Evolutionary conservation across 2,113 vertebrate genomes (phyloP).

Genomic region (Campylorhamphus procurvoides): DNA sequence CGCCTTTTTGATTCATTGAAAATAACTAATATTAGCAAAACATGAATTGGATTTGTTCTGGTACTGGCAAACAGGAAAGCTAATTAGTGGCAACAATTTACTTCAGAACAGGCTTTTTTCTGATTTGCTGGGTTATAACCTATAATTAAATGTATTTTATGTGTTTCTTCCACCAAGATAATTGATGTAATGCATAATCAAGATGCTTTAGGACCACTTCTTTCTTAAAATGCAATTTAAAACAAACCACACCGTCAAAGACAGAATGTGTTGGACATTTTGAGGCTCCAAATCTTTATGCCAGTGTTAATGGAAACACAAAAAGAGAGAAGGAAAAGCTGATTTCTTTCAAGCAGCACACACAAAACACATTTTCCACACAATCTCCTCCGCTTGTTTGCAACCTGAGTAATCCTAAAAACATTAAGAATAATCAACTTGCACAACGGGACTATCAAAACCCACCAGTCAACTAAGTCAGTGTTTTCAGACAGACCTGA

Average conservation of each 20-base stretch:
- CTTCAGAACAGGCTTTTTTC: conserved; percentile 71
- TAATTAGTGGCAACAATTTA: conserved; percentile 78
- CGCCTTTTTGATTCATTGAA: conserved; percentile 31
- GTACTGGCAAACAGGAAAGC: conserved; percentile 65
- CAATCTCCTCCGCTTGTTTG: neutral
- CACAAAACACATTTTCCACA: neutral
- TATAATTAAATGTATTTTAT: conserved; percentile 77
- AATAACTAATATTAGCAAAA: conserved; percentile 68
- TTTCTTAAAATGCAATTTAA: conserved; percentile 71
- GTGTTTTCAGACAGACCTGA: neutral
- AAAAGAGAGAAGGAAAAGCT: neutral
- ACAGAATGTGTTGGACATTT: conserved; percentile 57
- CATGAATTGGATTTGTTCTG: conserved; percentile 50
- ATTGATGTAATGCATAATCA: conserved; percentile 69
- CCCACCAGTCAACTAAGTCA: neutral
- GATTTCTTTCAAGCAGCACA: conserved; percentile 27
- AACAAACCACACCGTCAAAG: conserved; percentile 50
- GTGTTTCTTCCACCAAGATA: conserved; percentile 70
- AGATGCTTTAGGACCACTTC: conserved; percentile 54
- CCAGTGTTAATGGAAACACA: conserved; percentile 32
- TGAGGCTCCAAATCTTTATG: conserved; percentile 50
- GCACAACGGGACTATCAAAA: neutral
- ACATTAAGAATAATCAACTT: neutral
- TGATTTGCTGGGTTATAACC: conserved; percentile 75
- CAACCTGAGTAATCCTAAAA: neutral